A percentile compares a stretch with the other conserved stretches of the same genome.
These are phyloP conservation scores for Dromas ardeola DNA, from an alignment of 2,113 vertebrate genomes.

Conservation along the genomic window DNA sequence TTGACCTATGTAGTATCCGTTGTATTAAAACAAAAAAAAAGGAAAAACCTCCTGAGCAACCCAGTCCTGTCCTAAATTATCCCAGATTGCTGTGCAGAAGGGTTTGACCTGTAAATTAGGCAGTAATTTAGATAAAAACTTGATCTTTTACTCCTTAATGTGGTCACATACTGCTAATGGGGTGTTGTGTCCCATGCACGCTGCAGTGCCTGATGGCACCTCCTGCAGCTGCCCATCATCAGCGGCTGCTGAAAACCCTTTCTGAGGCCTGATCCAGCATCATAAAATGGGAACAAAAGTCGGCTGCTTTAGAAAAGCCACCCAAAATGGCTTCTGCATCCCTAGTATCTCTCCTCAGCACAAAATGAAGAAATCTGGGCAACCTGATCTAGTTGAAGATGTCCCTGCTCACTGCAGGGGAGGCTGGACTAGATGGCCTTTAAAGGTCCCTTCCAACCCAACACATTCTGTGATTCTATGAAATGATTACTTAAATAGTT, in stretches of 20 bases:
- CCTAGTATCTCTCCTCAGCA: background rate
- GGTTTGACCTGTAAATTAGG: background rate
- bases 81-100: background rate
- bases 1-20: background rate
- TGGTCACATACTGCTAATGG: background rate
- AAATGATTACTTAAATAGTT: background rate
- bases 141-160: background rate
- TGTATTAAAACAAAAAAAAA: background rate
- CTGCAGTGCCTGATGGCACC: background rate
- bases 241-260: background rate
- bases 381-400: background rate
- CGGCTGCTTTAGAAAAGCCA: background rate
- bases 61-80: background rate
- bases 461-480: background rate
- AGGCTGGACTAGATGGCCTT: background rate
- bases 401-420: background rate
- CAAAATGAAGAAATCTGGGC: background rate
- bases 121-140: background rate
- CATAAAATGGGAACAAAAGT: background rate
- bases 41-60: background rate
- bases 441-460: background rate
- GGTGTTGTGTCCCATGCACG: rapidly evolving
- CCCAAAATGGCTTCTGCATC: background rate
- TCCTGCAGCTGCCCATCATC: background rate
- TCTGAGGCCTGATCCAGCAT: background rate